These are phyloP conservation scores for Epirrhoe tristata DNA, from an alignment of 2,888 invertebrate species.

Conservation along the genomic window DNA sequence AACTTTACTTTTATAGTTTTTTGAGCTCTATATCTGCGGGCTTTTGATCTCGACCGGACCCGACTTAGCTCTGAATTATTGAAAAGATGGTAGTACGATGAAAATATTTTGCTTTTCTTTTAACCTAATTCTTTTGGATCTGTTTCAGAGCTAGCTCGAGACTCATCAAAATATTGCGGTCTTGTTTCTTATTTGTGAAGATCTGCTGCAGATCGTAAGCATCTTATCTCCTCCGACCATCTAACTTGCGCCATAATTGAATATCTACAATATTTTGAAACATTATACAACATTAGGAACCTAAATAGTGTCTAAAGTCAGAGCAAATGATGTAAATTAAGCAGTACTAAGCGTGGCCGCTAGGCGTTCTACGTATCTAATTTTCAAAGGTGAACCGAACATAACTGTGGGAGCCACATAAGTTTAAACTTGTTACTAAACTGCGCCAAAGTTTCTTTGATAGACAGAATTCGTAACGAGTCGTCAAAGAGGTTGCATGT, in stretches of 20 bases:
- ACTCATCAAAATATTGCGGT: slow-evolving; percentile 24
- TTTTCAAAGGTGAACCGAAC: slow-evolving; percentile 44
- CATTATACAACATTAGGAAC: background rate
- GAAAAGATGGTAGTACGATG: slow-evolving; percentile 37
- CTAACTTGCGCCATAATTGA: background rate
- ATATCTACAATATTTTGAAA: background rate
- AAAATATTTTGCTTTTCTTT: slow-evolving; percentile 34
- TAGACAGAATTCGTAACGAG: slow-evolving; percentile 48
- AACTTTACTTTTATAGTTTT: slow-evolving; percentile 55
- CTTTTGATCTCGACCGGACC: slow-evolving; percentile 44
- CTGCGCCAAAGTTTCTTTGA: slow-evolving; percentile 49
- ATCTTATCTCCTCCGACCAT: background rate
- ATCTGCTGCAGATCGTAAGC: background rate
- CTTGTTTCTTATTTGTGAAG: slow-evolving; percentile 22
- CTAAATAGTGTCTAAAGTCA: slow-evolving; percentile 9
- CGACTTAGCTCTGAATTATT: slow-evolving; percentile 46
- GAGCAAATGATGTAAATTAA: slow-evolving; percentile 33
- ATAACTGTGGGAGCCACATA: slow-evolving; percentile 25
- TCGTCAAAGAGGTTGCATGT: slow-evolving; percentile 39
- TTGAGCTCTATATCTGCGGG: slow-evolving; percentile 48
- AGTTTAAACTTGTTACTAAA: slow-evolving; percentile 46
- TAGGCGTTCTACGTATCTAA: slow-evolving; percentile 41
- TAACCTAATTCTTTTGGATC: slow-evolving; percentile 25
- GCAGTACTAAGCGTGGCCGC: slow-evolving; percentile 34
- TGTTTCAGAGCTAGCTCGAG: slow-evolving; percentile 16